These are phyloP conservation scores for Rhabdophis nuchalis DNA, from an alignment of 2,797 vertebrate species.

Conservation along the genomic window DNA sequence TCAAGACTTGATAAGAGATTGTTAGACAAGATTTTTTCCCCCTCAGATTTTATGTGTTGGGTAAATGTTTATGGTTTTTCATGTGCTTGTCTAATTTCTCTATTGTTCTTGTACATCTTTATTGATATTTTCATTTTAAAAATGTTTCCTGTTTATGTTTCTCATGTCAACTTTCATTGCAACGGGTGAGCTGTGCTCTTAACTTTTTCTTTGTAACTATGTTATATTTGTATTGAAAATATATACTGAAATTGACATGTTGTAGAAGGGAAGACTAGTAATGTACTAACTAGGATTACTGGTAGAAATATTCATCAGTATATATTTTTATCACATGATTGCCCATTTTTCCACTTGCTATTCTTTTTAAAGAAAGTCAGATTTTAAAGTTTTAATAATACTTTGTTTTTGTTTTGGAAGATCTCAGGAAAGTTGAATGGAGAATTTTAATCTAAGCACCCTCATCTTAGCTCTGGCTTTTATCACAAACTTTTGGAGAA, in stretches of 20 bases:
- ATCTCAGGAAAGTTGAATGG: not conserved
- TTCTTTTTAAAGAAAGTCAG: not conserved
- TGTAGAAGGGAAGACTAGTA: not conserved
- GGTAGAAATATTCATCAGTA: too few relatives aligned
- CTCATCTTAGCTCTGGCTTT: not conserved
- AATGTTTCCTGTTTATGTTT: not conserved
- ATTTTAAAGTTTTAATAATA: not conserved
- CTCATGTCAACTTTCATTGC: not conserved
- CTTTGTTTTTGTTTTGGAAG: not conserved
- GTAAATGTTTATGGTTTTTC: not conserved
- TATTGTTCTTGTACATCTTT: not conserved
- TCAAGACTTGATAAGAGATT: not conserved
- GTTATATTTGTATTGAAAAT: not conserved
- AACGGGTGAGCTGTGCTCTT: not conserved
- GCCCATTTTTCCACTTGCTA: not conserved
- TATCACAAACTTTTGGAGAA: not conserved
- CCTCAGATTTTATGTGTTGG: too few relatives aligned
- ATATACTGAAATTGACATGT: not conserved
- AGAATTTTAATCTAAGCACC: not conserved
- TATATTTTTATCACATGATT: not conserved
- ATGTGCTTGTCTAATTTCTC: too few relatives aligned
- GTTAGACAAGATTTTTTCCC: not conserved
- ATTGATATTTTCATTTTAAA: not conserved
- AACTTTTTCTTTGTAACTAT: not conserved
- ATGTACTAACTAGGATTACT: not conserved